A percentile compares a stretch with the other conserved stretches of the same genome.
phyloP scores from a whole-genome alignment of 2,797 vertebrate genomes.

The Vireo griseus region DNA sequence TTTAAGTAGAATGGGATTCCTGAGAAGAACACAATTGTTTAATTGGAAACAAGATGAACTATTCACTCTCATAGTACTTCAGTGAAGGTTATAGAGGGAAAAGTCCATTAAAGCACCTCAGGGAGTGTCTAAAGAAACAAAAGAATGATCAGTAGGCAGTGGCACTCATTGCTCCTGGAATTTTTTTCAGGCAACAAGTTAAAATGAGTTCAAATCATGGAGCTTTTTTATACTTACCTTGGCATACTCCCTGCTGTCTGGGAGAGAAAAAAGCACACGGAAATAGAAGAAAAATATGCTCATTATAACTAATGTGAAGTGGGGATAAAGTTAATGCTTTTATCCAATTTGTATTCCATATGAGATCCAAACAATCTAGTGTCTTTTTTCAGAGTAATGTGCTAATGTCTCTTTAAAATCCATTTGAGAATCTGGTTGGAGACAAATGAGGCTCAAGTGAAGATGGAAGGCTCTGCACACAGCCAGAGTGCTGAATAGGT shows the following conservation, averaged over 20 bases:
- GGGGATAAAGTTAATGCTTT: neutral
- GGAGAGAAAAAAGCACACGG: neutral
- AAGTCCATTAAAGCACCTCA: neutral
- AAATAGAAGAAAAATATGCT: neutral
- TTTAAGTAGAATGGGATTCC: neutral
- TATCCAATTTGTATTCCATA: neutral
- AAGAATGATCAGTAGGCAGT: neutral
- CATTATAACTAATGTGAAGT: neutral
- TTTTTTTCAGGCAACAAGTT: neutral
- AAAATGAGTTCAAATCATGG: neutral
- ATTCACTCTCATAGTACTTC: neutral
- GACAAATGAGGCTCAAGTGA: neutral
- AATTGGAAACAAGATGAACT: neutral
- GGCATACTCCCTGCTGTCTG: neutral
- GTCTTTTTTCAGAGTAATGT: neutral
- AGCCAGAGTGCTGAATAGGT: neutral
- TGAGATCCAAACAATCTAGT: neutral
- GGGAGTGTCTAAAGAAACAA: neutral
- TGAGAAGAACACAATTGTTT: neutral
- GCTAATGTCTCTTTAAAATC: neutral
- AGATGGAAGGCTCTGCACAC: neutral
- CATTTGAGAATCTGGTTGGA: neutral
- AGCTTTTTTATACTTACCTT: neutral
- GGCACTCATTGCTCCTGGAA: neutral
- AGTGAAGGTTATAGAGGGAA: neutral